A percentile compares a stretch with the other conserved stretches of the same genome.
Evolutionary conservation across 2,113 vertebrate genomes (phyloP).

Genomic region (Tragelaphus buxtoni): DNA sequence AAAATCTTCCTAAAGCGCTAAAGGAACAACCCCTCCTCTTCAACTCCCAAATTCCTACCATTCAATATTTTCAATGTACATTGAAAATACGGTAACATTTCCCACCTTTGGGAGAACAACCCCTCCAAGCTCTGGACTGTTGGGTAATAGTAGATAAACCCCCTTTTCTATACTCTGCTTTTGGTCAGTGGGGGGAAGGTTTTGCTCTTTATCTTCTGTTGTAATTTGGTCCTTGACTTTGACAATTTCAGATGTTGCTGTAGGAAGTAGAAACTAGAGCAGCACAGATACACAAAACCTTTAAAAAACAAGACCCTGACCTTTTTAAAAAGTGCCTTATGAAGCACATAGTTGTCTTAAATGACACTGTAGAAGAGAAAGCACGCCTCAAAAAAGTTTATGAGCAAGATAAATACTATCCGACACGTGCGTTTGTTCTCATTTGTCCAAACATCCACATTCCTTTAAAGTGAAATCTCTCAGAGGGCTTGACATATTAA

Average conservation of each 20-base stretch:
- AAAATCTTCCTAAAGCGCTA: neutral
- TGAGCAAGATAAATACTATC: conserved; percentile 32
- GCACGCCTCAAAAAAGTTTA: neutral
- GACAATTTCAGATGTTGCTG: neutral
- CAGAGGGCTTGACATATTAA: conserved; percentile 50
- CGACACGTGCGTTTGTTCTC: neutral
- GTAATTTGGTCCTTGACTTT: neutral
- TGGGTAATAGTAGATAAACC: neutral
- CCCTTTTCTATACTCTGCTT: neutral
- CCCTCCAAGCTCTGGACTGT: neutral
- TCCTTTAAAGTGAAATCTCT: conserved; percentile 7
- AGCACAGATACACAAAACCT: neutral
- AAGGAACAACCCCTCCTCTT: neutral
- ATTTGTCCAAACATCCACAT: conserved; percentile 41
- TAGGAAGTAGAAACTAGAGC: neutral
- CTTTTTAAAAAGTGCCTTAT: neutral
- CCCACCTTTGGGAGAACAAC: neutral
- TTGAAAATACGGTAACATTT: neutral
- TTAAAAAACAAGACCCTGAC: conserved; percentile 29
- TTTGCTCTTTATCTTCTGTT: neutral
- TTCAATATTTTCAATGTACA: neutral
- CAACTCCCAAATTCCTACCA: neutral
- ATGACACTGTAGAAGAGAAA: conserved; percentile 46
- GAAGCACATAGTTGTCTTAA: neutral
- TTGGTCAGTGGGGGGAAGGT: neutral